A percentile compares a stretch with the other conserved stretches of the same genome.
Conservation (phyloP, 2,888 invertebrate genomes). For the Megamerina dolium region DNA sequence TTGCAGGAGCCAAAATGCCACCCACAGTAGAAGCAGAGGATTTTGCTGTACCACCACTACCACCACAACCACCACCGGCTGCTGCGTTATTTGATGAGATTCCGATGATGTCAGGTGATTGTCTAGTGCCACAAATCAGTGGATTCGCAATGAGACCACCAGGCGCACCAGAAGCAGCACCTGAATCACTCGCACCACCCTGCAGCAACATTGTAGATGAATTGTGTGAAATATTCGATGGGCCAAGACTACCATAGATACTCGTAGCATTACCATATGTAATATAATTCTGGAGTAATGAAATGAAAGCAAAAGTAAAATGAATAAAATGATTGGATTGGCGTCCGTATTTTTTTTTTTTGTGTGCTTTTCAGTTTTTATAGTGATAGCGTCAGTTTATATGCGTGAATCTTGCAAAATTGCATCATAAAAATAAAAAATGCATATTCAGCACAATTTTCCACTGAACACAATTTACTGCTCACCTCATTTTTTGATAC, state of each 20-base stretch:
- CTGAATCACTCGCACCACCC: constrained; percentile 14
- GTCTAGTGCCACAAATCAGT: constrained; percentile 30
- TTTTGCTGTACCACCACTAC: constrained; percentile 9
- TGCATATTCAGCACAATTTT: too few relatives aligned
- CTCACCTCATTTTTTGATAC: constrained; percentile 49
- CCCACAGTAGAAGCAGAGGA: constrained; percentile 14
- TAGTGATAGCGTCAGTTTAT: too few relatives aligned
- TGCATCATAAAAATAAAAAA: too few relatives aligned
- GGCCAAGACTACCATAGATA: constrained; percentile 40
- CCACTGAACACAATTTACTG: too few relatives aligned
- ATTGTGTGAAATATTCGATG: constrained; percentile 36
- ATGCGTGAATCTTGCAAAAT: too few relatives aligned
- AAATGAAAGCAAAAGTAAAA: constrained; percentile 5
- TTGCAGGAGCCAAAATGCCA: constrained; percentile 34
- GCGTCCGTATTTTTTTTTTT: background rate
- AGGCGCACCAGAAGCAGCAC: too few relatives aligned
- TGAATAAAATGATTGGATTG: background rate
- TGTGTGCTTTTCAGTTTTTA: too few relatives aligned
- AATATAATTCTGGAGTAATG: constrained; percentile 40
- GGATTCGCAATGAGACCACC: constrained; percentile 21
- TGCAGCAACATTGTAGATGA: constrained; percentile 35
- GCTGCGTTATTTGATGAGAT: constrained; percentile 26
- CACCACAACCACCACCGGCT: constrained; percentile 2
- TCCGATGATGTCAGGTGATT: constrained; percentile 47
- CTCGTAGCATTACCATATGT: constrained; percentile 43